Base-by-base conservation (phyloP, 2,888 invertebrate species). In the Neoascia interrupta region DNA sequence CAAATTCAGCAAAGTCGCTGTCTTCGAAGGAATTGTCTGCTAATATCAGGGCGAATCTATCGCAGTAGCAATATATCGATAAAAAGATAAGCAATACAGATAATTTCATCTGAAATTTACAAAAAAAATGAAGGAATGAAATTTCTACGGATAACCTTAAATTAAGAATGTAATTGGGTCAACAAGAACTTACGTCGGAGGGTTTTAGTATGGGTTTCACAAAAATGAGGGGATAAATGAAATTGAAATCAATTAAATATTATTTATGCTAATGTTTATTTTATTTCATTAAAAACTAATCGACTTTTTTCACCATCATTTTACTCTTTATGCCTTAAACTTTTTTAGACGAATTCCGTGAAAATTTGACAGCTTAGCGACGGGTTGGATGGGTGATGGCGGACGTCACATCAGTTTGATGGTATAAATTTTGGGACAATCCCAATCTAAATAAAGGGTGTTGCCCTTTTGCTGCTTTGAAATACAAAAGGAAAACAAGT, bases 1-100 rank as follows among this genome's bases (percentile, higher is more conserved):
- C 96, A 89, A 97, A 97, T 89, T 97, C 97, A 0, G 97, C 97
- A 90, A 98, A 98, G 84, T 97, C 97, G 90, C 96, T 96, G 86
- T 97, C 96, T 45, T 88, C 86, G 10, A 83, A 82, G n/a, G 84
- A 83, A 11, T 81, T 53, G 34, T 82, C 81, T n/a, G 82, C 60
- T 11, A 54, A 61, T 10, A 76, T 69, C 76, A 51, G 28, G 49
- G 63, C 81, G 15, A 66, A 61, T 51, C 19, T 66, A 68, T 68
- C 61, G 68, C 79, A 79, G 34, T 51, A 72, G 66, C 73, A 79
- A 56, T 56, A 73, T 21, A 79, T 41, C 15, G 73, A 66, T 23
- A 79, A 10, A 31, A 73, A 45, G 6, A 79, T 43, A 51, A 79
- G 49, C 19, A 79, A 49, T 13, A 73, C 11, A 15, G 61, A 56